These are phyloP conservation scores for Myathropa florea DNA, from an alignment of 2,888 invertebrate species.

Conservation along the genomic window DNA sequence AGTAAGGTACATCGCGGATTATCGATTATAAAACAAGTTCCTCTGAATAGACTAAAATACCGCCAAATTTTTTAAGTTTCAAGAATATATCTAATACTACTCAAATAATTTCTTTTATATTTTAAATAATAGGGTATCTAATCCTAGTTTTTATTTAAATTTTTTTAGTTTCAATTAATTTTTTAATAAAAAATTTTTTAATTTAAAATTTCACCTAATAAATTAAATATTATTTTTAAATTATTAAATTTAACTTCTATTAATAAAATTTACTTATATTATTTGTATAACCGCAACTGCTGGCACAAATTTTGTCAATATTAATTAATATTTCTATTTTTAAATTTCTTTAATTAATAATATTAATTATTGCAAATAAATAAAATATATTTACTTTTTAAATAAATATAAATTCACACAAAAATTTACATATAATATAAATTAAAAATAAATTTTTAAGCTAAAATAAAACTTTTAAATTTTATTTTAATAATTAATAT, in stretches of 20 bases:
- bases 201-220: too few species aligned
- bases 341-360: constrained; percentile 84
- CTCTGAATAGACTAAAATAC: constrained; percentile 87
- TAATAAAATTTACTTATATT: constrained; percentile 81
- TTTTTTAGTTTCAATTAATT: too few species aligned
- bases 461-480: too few species aligned
- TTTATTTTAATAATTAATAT: too few species aligned
- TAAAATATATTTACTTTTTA: constrained; percentile 77
- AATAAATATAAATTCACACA: constrained; percentile 81
- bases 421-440: constrained; percentile 84
- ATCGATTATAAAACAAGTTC: constrained; percentile 87
- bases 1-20: constrained; percentile 83
- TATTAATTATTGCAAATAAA: constrained; percentile 81
- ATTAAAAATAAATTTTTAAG: constrained; percentile 81
- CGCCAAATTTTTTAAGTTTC: constrained; percentile 87
- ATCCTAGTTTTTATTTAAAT: too few species aligned
- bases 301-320: too few species aligned
- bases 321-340: constrained; percentile 84
- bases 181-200: too few species aligned
- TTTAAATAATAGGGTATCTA: too few species aligned
- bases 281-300: constrained; percentile 87
- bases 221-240: constrained; percentile 77
- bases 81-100: too few species aligned
- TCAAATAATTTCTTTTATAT: too few species aligned
- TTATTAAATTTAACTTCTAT: constrained; percentile 81